Base-by-base conservation (phyloP, 1,140 invertebrate species). In the Hesperophylax magnus region DNA sequence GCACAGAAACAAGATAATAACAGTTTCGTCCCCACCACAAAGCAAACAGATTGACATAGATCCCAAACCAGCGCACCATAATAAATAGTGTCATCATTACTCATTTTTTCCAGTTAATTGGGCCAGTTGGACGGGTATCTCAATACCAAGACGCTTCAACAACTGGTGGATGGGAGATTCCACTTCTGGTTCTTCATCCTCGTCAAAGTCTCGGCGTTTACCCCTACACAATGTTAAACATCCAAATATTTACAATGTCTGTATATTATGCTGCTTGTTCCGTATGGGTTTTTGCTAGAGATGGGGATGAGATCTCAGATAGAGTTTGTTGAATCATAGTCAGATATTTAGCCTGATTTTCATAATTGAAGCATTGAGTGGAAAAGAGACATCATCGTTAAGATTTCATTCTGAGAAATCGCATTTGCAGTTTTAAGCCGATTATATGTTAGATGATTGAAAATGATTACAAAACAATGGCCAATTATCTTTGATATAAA, bases 161-260 rank as follows among this genome's bases (percentile, higher is more conserved):
- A 81, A 65, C 61, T 78, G 77, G 39, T 69, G 72, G 17, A 81
- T 31, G 14, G 80, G 76, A 17, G 72, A 58, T n/a, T 53, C 34
- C 53, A 61, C 54, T 78, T 47, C 39, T 2, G 39, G 39, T 14
- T 47, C 39, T 11, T 75, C 31, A 63, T 78, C 78, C n/a, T 82
- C 67, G 22, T 77, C 77, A 58, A 31, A 31, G 53, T 61, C 78
- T 24, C 54, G 39, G n/a, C 69, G 74, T 52, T 69, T 80, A 76
- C 54, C 77, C 82, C 82, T 84, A 81, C 58, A 79, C 71, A 83
- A 81, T 81, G 65, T 81, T 79, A 81, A 84, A 65, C 81, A 80
- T 58, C 69, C 53, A 34, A 76, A 34, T 60, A 31, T 76, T 17
- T 77, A 53, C 52, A 53, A 9, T 31, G 24, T 67, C 27, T n/a